A percentile compares a stretch with the other conserved stretches of the same genome.
phyloP scores from a whole-genome alignment of 2,797 vertebrate species.

The Esox masquinongy region DNA sequence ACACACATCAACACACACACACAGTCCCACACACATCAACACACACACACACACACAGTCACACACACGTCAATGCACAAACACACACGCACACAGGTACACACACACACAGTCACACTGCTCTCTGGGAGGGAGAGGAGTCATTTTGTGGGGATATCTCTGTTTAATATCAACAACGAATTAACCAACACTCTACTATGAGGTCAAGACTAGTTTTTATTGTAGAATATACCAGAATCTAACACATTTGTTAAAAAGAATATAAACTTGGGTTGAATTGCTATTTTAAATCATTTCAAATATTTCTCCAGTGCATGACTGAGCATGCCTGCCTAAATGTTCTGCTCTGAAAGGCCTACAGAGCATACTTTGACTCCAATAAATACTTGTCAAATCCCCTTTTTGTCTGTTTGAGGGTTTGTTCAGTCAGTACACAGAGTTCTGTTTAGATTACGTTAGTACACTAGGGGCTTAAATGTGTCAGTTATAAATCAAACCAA shows the following conservation, averaged over 20 bases:
- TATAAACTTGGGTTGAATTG: not conserved
- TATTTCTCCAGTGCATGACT: not conserved
- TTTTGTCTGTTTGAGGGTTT: constrained; percentile 36
- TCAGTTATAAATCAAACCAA: constrained; percentile 66
- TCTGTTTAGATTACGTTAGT: constrained; percentile 62
- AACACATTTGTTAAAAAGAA: not conserved
- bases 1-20: too few species aligned
- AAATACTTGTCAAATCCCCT: not conserved
- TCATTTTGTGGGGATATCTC: not conserved
- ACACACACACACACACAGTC: too few species aligned
- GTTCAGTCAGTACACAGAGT: constrained; percentile 38
- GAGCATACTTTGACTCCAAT: constrained; percentile 8
- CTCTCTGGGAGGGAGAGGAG: too few species aligned
- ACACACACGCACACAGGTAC: too few species aligned
- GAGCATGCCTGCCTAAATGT: not conserved
- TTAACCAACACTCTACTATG: not conserved
- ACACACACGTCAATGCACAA: too few species aligned
- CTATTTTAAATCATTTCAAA: not conserved
- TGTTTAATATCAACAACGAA: not conserved
- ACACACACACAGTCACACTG: too few species aligned
- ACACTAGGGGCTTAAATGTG: constrained; percentile 35
- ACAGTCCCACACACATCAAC: too few species aligned
- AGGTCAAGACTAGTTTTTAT: not conserved
- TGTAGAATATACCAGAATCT: not conserved
- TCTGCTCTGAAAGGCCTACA: not conserved